These are phyloP conservation scores for Psittacara wagleri DNA, from an alignment of 2,113 vertebrate species.

Conservation along the genomic window DNA sequence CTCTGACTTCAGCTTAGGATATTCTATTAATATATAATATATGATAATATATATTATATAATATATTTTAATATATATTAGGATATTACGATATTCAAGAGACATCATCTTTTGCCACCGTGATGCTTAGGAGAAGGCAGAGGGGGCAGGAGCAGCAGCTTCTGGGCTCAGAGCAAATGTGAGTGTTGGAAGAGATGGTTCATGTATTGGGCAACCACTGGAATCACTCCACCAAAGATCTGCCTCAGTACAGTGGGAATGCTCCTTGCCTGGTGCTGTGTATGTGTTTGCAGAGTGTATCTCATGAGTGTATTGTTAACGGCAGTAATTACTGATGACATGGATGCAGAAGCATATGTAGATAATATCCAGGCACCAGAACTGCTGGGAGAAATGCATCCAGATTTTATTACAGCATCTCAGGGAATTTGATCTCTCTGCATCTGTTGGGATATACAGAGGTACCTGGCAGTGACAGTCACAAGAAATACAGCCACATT, in stretches of 20 bases:
- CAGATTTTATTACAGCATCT: neutral
- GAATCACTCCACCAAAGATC: neutral
- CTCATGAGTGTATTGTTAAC: neutral
- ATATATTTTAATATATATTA: no score
- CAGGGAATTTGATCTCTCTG: neutral
- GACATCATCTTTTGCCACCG: neutral
- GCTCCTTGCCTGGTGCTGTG: neutral
- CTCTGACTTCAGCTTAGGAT: neutral
- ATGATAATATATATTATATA: no score
- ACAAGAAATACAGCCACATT: neutral
- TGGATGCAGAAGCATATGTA: neutral
- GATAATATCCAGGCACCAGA: neutral
- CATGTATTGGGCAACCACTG: neutral
- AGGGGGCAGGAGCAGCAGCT: neutral
- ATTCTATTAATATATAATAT: no score
- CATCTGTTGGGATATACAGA: neutral
- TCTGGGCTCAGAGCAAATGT: neutral
- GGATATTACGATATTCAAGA: neutral
- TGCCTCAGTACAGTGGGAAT: neutral
- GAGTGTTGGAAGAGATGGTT: neutral
- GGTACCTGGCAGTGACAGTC: neutral
- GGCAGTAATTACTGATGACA: neutral
- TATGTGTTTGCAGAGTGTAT: neutral
- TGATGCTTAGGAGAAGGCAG: neutral
- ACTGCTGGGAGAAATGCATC: neutral